Evolutionary conservation across 1,140 invertebrate genomes (phyloP), one percentile per base, ranked within the genome.

Genomic region (Drosophila pandora): DNA sequence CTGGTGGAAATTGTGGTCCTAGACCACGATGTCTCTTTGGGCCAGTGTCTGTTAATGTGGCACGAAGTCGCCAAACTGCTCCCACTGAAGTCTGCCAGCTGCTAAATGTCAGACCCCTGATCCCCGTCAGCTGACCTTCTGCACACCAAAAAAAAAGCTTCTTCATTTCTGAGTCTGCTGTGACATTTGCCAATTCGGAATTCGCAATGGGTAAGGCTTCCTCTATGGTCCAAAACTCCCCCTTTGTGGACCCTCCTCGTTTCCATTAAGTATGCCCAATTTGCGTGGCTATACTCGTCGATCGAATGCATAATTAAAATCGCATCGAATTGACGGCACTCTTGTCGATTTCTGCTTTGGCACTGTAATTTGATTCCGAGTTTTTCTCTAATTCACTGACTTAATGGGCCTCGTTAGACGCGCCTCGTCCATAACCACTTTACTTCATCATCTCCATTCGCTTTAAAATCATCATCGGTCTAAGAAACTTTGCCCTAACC

Each of bases 251-350:
- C 22, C 48, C 30, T n/a, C 34, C 10, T 32, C 34, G 2, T 28
- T 47, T 21, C 28, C 49, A 54, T 22, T 53, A 22, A 41, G 39
- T 61, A 49, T 56, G 52, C 39, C 60, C 72, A 75, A 75, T 75
- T 75, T 75, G 54, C 71, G 54, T 59, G 50, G 52, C 47, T 73
- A 37, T 7, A 52, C 48, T 28, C 55, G 49, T 43, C 63, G 8
- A 70, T 79, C 59, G 77, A 58, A 58, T 81, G 65, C 78, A 72
- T 80, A 80, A 80, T 80, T 80, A 67, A 84, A 80, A 73, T 60
- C 81, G 48, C 75, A 84, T 80, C 81, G 50, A 73, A 80, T 80
- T 76, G 76, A 62, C 56, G 53, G 48, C 57, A 64, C 22, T 56
- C 13, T 64, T 49, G 39, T 50, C 64, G 63, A 54, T 47, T 68